Conservation (phyloP, 2,888 invertebrate species). For the Drosophila mettleri region DNA sequence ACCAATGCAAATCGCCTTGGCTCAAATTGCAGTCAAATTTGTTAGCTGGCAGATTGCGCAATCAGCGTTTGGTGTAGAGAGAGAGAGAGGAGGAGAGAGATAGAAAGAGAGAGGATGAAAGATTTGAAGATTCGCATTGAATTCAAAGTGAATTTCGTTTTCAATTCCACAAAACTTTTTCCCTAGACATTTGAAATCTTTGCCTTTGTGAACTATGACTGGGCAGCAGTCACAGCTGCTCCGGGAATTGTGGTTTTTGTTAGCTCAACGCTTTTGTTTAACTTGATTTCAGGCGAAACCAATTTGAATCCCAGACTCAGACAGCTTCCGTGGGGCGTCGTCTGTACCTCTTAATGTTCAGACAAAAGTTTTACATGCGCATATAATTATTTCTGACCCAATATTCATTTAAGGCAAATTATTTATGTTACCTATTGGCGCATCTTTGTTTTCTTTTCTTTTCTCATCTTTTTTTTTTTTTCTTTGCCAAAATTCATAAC, state of each 20-base stretch:
- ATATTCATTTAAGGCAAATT: slow-evolving; percentile 50
- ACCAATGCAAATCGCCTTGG: slow-evolving; percentile 54
- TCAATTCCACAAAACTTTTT: slow-evolving; percentile 56
- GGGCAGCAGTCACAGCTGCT: slow-evolving; percentile 47
- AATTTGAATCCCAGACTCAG: slow-evolving; percentile 45
- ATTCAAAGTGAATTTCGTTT: slow-evolving; percentile 79
- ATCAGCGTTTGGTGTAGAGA: slow-evolving; percentile 49
- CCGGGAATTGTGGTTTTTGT: slow-evolving; percentile 29
- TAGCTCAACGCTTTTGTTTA: slow-evolving; percentile 32
- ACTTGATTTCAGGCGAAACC: slow-evolving; percentile 52
- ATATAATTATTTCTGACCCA: slow-evolving; percentile 74
- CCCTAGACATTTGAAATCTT: slow-evolving; percentile 19
- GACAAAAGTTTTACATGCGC: slow-evolving; percentile 37
- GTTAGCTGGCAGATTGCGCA: slow-evolving; percentile 50
- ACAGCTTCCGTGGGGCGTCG: slow-evolving; percentile 73
- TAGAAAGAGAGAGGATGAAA: slow-evolving; percentile 37
- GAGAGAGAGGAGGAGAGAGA: slow-evolving; percentile 36
- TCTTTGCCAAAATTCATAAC: slow-evolving; percentile 27
- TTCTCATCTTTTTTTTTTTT: too few relatives aligned
- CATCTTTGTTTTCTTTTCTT: slow-evolving; percentile 18
- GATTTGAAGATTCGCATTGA: slow-evolving; percentile 74
- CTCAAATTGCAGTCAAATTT: slow-evolving; percentile 65
- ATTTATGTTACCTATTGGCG: slow-evolving; percentile 7
- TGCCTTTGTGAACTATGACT: slow-evolving; percentile 76
- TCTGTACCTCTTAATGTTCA: slow-evolving; percentile 45